Evolutionary conservation across 2,113 vertebrate species (phyloP).

Genomic region (Butastur rufipennis): DNA sequence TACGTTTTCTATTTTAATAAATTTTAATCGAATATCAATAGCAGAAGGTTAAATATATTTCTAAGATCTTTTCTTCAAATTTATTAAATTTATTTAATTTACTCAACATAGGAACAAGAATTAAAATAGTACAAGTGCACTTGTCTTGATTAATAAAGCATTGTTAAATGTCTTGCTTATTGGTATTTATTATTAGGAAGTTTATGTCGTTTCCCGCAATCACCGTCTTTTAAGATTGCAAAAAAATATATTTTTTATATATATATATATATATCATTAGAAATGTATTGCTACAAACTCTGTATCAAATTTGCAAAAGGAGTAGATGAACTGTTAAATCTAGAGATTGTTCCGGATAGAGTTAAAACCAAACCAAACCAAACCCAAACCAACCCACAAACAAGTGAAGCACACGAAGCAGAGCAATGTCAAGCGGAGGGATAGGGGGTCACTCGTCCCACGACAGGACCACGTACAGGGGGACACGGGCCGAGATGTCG

Average conservation of each 20-base stretch:
- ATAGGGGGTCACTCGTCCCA: slow-evolving; percentile 52
- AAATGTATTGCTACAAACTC: slow-evolving; percentile 62
- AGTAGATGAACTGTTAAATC: slow-evolving; percentile 13
- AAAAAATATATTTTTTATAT: not conserved
- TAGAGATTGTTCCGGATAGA: not conserved
- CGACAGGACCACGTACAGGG: not conserved
- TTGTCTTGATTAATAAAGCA: slow-evolving; percentile 75
- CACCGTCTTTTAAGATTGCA: slow-evolving; percentile 44
- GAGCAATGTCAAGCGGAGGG: slow-evolving; percentile 37
- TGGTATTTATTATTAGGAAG: slow-evolving; percentile 66
- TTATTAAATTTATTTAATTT: slow-evolving; percentile 74
- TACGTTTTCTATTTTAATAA: slow-evolving; percentile 25
- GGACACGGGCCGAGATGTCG: not conserved
- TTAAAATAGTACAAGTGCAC: slow-evolving; percentile 75
- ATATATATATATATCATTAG: slow-evolving; percentile 30
- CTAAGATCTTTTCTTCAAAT: slow-evolving; percentile 42
- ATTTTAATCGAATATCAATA: slow-evolving; percentile 65
- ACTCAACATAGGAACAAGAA: slow-evolving; percentile 28
- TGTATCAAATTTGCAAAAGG: slow-evolving; percentile 61
- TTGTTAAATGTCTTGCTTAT: slow-evolving; percentile 52
- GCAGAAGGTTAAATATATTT: slow-evolving; percentile 69
- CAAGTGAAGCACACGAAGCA: slow-evolving; percentile 28
- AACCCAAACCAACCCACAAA: not conserved
- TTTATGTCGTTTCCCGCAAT: slow-evolving; percentile 67
- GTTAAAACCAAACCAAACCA: not conserved